Evolutionary conservation across 2,888 invertebrate genomes (phyloP), one percentile per base, ranked within the genome.

Genomic region (Allolobophora icterica): DNA sequence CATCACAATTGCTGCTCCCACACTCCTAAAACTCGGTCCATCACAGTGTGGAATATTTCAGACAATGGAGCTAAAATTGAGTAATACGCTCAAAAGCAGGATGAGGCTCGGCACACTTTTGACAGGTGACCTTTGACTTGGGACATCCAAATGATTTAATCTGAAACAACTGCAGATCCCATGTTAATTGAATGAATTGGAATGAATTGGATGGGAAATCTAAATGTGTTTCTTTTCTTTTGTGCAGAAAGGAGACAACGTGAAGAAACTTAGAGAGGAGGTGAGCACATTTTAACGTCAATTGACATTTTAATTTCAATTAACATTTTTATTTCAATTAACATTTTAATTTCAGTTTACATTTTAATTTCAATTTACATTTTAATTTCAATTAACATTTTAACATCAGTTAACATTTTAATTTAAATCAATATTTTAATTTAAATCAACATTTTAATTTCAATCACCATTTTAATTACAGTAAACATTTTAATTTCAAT

Each of bases 201-300:
- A 30, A 34, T 4, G 3, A 19, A 34, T 30, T 84, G 33, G 35
- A 38, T 35, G 38, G 84, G 30, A 87, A 19, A 34, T 17, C 35
- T 33, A 30, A 84, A 84, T n/a, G 33, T 35, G 30, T 84, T 84
- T 13, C 1, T 87, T 34, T 87, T 87, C 21, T 91, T 90, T 38
- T 92, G 94, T 94, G 13, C 94, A 96, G 97, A 99, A 99, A 96
- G 99, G 99, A 95, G 99, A 99, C 96, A 99, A 99, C 96, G 99
- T 99, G 94, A 99, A 99, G 96, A 97, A 98, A 96, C 99, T 99
- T 97, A 97, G 99, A 95, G 99, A 99, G 97, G 99, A 99, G 97
- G 99, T 99, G 96, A 97, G 97, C 96, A 19, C 15, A 92, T 87
- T 17, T 87, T 19, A 87, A 87, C 35, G 1, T 21, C 24, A 21